Evolutionary conservation across 2,888 invertebrate genomes (phyloP), one percentile per base, ranked within the genome.

Genomic region (Deroplatys truncata): DNA sequence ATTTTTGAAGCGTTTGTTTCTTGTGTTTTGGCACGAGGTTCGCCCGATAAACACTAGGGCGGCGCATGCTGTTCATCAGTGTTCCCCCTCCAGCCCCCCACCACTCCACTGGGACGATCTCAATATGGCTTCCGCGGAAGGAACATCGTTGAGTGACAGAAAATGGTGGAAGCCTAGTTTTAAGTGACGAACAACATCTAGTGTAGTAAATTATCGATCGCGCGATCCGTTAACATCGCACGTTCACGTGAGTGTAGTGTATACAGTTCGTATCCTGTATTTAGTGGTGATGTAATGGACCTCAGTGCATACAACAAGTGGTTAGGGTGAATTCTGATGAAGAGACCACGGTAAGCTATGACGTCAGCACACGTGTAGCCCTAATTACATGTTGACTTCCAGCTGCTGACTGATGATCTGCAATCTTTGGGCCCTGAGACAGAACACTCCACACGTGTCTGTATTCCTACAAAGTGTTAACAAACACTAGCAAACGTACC

Each of bases 41-140:
- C 89, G 43, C 49, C 56, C 20, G 72, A 49, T 85, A 28, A 89
- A 89, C 90, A 87, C 90, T 86, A 90, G 89, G 88, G 87, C 89
- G 89, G 89, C 89, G 89, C 83, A 84, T 35, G 89, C 86, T 87
- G 89, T 56, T 88, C 49, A 84, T 31, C 84, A 84, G 82, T 85
- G 84, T 85, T 49, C 29, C 84, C 84, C 85, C 43, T 85, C 85
- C 28, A n/a, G n/a, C 82, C 72, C 84, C 72, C 1, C 35, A 31
- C 88, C 82, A 15, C 49, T 43, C 28, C 9, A 20, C n/a, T 56
- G 28, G 89, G 89, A 89, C 89, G 88, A 88, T 89, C 89, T 89
- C 90, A 90, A 90, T 89, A 90, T 90, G 90, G 90, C 90, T 90
- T 90, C 90, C 90, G 89, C 90, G 87, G 49, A 82, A 85, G 88